Evolutionary conservation across 2,113 vertebrate species (phyloP).

Genomic region (Diadophis punctatus): DNA sequence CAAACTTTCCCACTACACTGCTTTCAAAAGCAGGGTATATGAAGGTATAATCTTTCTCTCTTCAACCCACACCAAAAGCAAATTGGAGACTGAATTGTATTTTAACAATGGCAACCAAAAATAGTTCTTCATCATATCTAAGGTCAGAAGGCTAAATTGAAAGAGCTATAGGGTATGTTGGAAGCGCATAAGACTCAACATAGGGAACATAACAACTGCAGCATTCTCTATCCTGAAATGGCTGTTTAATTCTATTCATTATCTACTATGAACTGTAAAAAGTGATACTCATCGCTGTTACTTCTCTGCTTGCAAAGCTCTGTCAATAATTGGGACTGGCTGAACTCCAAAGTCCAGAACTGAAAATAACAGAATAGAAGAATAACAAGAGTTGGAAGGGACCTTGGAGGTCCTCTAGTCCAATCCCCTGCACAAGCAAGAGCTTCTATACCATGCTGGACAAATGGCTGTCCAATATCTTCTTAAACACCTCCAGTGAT

Average conservation of each 20-base stretch:
- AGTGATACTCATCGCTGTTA: not conserved
- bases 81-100: not conserved
- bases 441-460: no score
- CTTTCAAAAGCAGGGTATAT: not conserved
- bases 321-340: not conserved
- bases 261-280: not conserved
- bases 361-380: not conserved
- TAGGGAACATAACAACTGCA: not conserved
- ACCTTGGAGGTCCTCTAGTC: not conserved
- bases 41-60: not conserved
- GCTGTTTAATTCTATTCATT: not conserved
- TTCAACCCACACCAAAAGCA: not conserved
- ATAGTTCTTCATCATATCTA: not conserved
- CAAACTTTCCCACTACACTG: not conserved
- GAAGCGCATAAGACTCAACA: not conserved
- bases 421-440: no score
- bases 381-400: not conserved
- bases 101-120: not conserved
- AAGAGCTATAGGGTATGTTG: not conserved
- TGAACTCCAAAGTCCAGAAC: not conserved
- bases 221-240: not conserved
- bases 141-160: not conserved
- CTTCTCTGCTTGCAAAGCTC: not conserved
- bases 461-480: no score
- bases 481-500: no score